Percentiles rank a stretch among this genome's conserved stretches.
These are phyloP conservation scores for Capitulum mitella DNA, from an alignment of 2,888 invertebrate species.

Conservation along the genomic window DNA sequence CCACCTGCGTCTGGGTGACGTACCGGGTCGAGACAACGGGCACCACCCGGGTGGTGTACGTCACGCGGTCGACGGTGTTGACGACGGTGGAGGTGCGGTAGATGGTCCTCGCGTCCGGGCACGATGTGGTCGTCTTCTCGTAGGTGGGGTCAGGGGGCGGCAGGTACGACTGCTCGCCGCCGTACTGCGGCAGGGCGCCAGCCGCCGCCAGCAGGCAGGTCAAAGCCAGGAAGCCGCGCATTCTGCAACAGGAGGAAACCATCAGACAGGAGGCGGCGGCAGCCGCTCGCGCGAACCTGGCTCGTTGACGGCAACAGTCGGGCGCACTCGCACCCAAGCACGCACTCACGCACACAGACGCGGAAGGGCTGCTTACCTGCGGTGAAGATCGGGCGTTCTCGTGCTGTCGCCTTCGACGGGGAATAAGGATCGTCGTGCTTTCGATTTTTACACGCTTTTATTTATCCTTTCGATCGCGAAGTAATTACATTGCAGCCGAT, in stretches of 20 bases:
- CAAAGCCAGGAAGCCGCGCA: background rate
- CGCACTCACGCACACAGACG: slow-evolving; percentile 27
- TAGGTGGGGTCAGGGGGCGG: background rate
- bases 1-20: background rate
- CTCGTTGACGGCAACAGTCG: slow-evolving; percentile 29
- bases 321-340: slow-evolving; percentile 29
- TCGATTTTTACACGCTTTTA: background rate
- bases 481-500: background rate
- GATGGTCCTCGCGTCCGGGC: background rate
- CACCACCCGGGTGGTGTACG: background rate
- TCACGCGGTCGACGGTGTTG: background rate
- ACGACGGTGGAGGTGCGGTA: background rate
- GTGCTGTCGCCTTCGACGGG: slow-evolving; percentile 28
- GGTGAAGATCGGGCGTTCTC: slow-evolving; percentile 29
- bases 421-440: background rate
- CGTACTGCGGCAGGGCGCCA: background rate
- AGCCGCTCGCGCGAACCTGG: slow-evolving; percentile 28
- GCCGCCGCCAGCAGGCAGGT: background rate
- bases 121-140: background rate
- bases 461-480: background rate
- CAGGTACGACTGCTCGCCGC: slow-evolving; percentile 5
- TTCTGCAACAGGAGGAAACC: background rate
- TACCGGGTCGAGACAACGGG: background rate
- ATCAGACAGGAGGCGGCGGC: background rate
- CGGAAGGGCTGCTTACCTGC: slow-evolving; percentile 29